phyloP scores from a whole-genome alignment of 1,140 invertebrate genomes.

The Megalopta genalis region DNA sequence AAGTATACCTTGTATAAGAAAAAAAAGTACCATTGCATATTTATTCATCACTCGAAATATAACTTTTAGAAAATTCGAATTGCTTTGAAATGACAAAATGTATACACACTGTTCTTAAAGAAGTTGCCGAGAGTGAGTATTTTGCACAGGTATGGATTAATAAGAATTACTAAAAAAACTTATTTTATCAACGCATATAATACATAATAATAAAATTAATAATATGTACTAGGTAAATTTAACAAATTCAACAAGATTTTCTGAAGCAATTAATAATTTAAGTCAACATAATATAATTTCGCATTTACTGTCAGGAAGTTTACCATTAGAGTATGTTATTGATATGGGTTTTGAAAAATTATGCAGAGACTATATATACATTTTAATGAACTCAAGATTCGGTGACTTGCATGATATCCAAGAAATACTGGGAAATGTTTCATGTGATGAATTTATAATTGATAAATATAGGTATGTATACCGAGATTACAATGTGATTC shows the following conservation, averaged over 20 bases:
- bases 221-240: slow-evolving; percentile 60
- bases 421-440: slow-evolving; percentile 55
- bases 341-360: slow-evolving; percentile 75
- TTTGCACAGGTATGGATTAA: slow-evolving; percentile 43
- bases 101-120: slow-evolving; percentile 63
- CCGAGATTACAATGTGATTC: not conserved
- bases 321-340: slow-evolving; percentile 71
- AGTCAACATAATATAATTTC: slow-evolving; percentile 46
- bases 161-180: not conserved
- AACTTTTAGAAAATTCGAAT: slow-evolving; percentile 43
- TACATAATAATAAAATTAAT: not conserved
- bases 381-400: slow-evolving; percentile 66
- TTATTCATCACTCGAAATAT: not conserved
- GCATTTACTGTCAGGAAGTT: slow-evolving; percentile 59
- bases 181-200: not conserved
- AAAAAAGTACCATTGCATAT: not conserved
- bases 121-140: slow-evolving; percentile 48
- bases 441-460: slow-evolving; percentile 57
- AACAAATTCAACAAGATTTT: slow-evolving; percentile 66
- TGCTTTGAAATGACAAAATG: slow-evolving; percentile 66
- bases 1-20: slow-evolving; percentile 24
- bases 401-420: slow-evolving; percentile 60
- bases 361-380: slow-evolving; percentile 69
- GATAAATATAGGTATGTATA: slow-evolving; percentile 64
- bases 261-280: slow-evolving; percentile 61